phyloP scores from a whole-genome alignment of 2,113 vertebrate species.

The Halichoeres trimaculatus region DNA sequence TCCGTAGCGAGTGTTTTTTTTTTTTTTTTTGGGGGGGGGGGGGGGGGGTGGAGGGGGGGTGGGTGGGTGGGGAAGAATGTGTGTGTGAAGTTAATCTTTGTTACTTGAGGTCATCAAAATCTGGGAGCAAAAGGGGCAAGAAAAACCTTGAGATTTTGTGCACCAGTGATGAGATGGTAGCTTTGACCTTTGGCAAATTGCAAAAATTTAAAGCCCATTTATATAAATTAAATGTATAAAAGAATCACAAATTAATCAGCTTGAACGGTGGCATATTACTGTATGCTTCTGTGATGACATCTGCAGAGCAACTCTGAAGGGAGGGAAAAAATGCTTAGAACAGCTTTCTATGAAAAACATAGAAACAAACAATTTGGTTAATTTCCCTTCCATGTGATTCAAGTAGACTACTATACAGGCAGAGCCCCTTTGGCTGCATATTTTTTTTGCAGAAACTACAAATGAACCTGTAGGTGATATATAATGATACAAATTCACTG shows the following conservation, averaged over 20 bases:
- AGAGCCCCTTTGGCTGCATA: not conserved
- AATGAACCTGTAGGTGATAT: not conserved
- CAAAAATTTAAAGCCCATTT: not conserved
- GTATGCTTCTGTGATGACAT: not conserved
- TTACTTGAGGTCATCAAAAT: no score
- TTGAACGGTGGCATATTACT: not conserved
- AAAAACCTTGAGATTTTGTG: no score
- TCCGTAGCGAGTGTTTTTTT: no score
- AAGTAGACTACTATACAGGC: not conserved
- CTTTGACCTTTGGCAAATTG: not conserved
- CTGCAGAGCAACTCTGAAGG: not conserved
- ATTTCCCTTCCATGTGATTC: not conserved
- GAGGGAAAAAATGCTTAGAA: not conserved
- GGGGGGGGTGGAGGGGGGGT: no score
- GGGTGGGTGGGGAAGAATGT: no score
- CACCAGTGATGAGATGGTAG: not conserved
- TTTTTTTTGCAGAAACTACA: not conserved
- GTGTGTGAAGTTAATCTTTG: no score
- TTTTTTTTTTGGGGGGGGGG: no score
- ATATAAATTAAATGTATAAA: no score
- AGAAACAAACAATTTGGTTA: conserved; percentile 1
- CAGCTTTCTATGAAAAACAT: not conserved
- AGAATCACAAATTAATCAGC: not conserved
- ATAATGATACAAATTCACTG: no score
- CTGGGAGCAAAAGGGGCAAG: no score